Base-by-base conservation (phyloP, 2,888 invertebrate genomes). In the Artemia sinica region DNA sequence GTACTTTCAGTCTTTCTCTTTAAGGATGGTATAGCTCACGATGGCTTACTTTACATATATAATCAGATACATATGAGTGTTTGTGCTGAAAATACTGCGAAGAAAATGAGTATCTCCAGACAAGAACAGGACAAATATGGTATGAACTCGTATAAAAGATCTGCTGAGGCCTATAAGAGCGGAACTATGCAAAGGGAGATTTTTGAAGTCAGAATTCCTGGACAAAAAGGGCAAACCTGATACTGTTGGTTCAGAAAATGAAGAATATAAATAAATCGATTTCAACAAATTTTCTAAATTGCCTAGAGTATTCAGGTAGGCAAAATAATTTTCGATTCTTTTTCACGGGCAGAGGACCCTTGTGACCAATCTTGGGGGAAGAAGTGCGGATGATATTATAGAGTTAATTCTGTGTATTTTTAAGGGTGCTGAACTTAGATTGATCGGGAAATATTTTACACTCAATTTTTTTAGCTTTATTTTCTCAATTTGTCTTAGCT, bases 1-100 rank as follows among this genome's bases (percentile, higher is more conserved):
- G 18, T 18, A 18, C 18, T 18, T 18, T 18, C 18, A 18, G 18
- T 18, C 18, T 18, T 18, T 18, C 18, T 18, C 18, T 70, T 77
- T 8, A 73, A 85, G 79, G 98, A 98, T 81, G 96, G 95, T n/a
- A 92, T 98, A 73, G 89, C 95, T 1, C 85, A 84, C 76, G 98
- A 99, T 80, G 98, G 97, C 0, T 77, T 99, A 18, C 93, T 91
- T 65, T 98, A 98, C 81, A 97, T 94, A 8, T 97, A 96, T 77
- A 90, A 96, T 75, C 91, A 93, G 78, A 87, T 90, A 76, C 97
- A 98, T 75, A 99, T 99, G 98, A 98, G 97, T 2, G 89, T 89
- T 76, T 98, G 98, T 81, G 97, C 91, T 6, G 98, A 99, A 79
- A 95, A 93, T 75, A 94, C 95, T 9, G 96, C 96, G 0, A 91